Base-by-base conservation (phyloP, 1,140 invertebrate species). In the Drosophila murphyi region DNA sequence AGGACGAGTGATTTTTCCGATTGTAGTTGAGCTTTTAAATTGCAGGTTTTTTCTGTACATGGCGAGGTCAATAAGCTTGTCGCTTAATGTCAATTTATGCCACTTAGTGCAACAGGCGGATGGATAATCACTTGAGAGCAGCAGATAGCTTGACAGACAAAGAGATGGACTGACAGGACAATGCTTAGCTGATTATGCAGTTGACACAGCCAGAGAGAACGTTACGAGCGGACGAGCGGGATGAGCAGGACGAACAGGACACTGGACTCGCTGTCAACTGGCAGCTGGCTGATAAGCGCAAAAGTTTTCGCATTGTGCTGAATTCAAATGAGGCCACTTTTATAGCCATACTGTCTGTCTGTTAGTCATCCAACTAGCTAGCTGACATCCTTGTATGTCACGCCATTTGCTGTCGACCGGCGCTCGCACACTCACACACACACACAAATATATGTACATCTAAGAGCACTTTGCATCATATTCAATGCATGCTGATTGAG, bases 401-500 rank as follows among this genome's bases (percentile, higher is more conserved):
- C 20, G 28, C 28, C 31, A 28, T 52, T 3, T 29, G 28, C 48
- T 55, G 39, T 28, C 39, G 37, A 61, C 45, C 67, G 47, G 52
- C 47, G 34, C 5, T 4, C 52, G 29, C 32, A 35, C n/a, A 39
- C 28, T 10, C 45, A 57, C 54, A 68, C 55, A 50, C 28, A 57
- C 32, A 60, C 37, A 69, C 51, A 39, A 32, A 57, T 2, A 12
- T 3, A 41, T 34, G 3, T 2, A 47, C 12, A 34, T n/a, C 4
- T 4, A 43, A 43, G 39, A 43, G 35, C 54, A 68, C 50, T 52
- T 54, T 51, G 70, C 57, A 43, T 67, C 56, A 48, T 55, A 50
- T 64, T 59, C 71, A 76, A 76, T 82, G 79, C 83, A 79, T 76
- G 55, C 76, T 88, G 82, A 87, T 87, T 83, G 72, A 83, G 80